Conservation (phyloP, 2,888 invertebrate species). For the Malthinus seriepunctatus region DNA sequence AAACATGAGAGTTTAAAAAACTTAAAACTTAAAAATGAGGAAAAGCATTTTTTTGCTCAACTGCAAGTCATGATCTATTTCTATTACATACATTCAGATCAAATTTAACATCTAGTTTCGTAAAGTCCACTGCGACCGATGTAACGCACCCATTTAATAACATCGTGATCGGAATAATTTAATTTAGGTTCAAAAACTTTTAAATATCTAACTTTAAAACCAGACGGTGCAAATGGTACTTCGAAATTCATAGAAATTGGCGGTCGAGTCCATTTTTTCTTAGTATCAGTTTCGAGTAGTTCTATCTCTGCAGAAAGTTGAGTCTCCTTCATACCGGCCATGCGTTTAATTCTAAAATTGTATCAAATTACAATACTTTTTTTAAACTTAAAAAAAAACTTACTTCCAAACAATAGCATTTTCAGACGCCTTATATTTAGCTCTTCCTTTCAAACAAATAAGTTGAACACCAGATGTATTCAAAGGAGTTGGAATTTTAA, state of each 20-base stretch:
- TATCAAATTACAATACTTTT: constrained; percentile 17
- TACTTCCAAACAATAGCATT: constrained; percentile 90
- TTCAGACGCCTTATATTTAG: constrained; percentile 99
- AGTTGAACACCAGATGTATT: constrained; percentile 99
- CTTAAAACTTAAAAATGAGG: too few relatives aligned
- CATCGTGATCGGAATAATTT: constrained; percentile 99
- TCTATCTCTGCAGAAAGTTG: constrained; percentile 99
- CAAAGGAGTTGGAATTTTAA: constrained; percentile 97
- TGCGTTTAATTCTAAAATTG: constrained; percentile 76
- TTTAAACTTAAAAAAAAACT: constrained; percentile 13
- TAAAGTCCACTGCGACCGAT: constrained; percentile 99
- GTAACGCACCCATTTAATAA: constrained; percentile 99
- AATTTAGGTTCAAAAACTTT: constrained; percentile 99
- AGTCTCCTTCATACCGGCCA: constrained; percentile 99
- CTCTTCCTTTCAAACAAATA: constrained; percentile 98
- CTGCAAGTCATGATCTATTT: too few relatives aligned
- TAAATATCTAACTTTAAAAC: constrained; percentile 98
- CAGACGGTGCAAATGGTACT: constrained; percentile 99
- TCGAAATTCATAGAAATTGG: constrained; percentile 99
- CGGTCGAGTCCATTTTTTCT: constrained; percentile 99
- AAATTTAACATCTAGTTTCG: constrained; percentile 91
- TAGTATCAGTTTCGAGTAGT: constrained; percentile 95
- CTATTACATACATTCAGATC: too few relatives aligned
- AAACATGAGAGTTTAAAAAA: too few relatives aligned
- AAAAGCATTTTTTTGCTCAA: too few relatives aligned